Evolutionary conservation across 2,797 vertebrate genomes (phyloP).

Genomic region (Chrysocyon brachyurus): DNA sequence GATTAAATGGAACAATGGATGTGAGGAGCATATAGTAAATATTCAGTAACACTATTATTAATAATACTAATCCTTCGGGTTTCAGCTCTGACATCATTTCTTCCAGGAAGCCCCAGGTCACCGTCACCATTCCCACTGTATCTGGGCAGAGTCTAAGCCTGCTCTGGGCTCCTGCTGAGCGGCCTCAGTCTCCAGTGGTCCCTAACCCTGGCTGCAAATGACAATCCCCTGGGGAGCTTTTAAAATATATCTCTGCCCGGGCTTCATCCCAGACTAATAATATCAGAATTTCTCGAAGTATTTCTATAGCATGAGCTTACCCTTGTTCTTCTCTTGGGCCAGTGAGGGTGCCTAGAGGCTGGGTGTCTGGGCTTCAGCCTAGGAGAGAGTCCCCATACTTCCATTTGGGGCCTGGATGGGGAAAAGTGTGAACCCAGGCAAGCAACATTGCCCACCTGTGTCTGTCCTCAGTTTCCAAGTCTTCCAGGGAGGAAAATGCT

Average conservation of each 20-base stretch:
- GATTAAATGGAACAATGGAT: background rate
- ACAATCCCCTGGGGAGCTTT: background rate
- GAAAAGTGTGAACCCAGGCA: fast-evolving
- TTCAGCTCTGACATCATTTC: background rate
- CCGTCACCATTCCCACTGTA: background rate
- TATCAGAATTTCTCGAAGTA: background rate
- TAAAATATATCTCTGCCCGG: background rate
- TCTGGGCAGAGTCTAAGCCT: background rate
- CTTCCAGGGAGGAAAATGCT: background rate
- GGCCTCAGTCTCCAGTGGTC: background rate
- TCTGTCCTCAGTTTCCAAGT: background rate
- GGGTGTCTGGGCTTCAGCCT: background rate
- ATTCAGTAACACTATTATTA: background rate
- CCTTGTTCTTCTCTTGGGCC: fast-evolving
- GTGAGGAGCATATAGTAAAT: background rate
- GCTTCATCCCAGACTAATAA: background rate
- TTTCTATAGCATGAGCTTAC: background rate
- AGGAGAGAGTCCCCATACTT: background rate
- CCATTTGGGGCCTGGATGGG: background rate
- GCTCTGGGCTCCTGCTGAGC: background rate
- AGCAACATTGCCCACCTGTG: fast-evolving
- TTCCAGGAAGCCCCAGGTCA: background rate
- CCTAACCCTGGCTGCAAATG: background rate
- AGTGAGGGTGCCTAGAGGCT: background rate
- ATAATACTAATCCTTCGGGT: background rate